Percentiles rank a stretch among this genome's conserved stretches.
phyloP scores from a whole-genome alignment of 2,888 invertebrate genomes.

The Platycheirus albimanus region DNA sequence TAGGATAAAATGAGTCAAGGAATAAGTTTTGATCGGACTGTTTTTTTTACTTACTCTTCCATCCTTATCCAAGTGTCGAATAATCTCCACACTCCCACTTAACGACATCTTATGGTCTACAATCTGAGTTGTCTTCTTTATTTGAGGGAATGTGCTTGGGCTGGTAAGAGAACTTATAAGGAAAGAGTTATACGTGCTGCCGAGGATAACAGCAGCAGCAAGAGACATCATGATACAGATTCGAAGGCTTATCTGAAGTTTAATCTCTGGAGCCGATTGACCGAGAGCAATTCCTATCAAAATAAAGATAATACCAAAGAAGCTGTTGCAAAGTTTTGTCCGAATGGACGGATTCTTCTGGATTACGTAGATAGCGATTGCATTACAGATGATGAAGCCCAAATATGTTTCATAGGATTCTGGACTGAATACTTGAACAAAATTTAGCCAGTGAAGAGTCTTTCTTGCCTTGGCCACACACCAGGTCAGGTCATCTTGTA shows the following conservation, averaged over 20 bases:
- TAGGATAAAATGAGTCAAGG: constrained; percentile 56
- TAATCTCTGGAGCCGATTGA: constrained; percentile 72
- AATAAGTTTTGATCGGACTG: background rate
- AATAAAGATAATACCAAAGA: constrained; percentile 72
- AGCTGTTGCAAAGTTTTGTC: constrained; percentile 61
- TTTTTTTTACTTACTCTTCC: constrained; percentile 77
- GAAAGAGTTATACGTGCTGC: constrained; percentile 80
- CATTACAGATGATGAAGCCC: constrained; percentile 75
- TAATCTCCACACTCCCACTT: constrained; percentile 79
- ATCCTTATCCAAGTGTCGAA: constrained; percentile 79
- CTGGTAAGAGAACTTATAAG: constrained; percentile 81
- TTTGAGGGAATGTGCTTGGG: constrained; percentile 78
- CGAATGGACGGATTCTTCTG: constrained; percentile 71
- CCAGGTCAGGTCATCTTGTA: constrained; percentile 82
- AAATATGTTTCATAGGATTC: constrained; percentile 38
- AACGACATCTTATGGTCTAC: constrained; percentile 78
- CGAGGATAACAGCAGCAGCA: constrained; percentile 77
- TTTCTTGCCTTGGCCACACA: constrained; percentile 80
- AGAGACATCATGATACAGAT: constrained; percentile 75
- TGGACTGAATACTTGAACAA: constrained; percentile 74
- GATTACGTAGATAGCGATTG: constrained; percentile 74
- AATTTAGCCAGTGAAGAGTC: constrained; percentile 79
- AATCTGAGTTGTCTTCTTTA: constrained; percentile 78
- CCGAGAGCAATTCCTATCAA: constrained; percentile 77
- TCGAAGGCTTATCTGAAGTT: constrained; percentile 32